Percentiles rank a stretch among this genome's conserved stretches.
Evolutionary conservation across 1,140 invertebrate species (phyloP).

Genomic region (Papilio glaucus): DNA sequence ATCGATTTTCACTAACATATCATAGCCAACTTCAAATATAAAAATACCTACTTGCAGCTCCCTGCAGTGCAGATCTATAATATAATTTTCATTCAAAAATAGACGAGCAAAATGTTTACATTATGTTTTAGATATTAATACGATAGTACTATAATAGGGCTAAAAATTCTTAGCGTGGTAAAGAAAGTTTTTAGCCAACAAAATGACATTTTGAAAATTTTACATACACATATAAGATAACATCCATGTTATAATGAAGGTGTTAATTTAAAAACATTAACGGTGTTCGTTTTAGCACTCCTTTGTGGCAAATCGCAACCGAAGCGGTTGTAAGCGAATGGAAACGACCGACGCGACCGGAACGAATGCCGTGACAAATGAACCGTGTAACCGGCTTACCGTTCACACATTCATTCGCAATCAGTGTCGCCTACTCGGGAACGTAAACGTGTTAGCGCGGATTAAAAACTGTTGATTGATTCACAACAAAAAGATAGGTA

Average conservation of each 20-base stretch:
- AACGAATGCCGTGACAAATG: constrained; percentile 26
- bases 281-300: constrained; percentile 20
- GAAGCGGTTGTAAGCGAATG: neutral
- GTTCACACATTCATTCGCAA: constrained; percentile 25
- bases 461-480: constrained; percentile 19
- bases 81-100: too few species aligned
- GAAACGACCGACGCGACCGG: constrained; percentile 18
- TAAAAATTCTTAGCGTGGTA: too few species aligned
- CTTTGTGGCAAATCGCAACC: constrained; percentile 17
- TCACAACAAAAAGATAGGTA: neutral
- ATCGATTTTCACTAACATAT: neutral
- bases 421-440: neutral
- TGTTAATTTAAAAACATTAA: constrained; percentile 18
- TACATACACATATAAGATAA: neutral
- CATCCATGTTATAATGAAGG: neutral
- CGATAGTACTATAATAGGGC: too few species aligned
- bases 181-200: too few species aligned
- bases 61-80: too few species aligned
- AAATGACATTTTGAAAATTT: too few species aligned
- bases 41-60: too few species aligned
- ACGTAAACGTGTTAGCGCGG: neutral
- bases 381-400: constrained; percentile 21
- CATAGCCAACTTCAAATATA: too few species aligned
- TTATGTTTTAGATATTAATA: too few species aligned
- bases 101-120: too few species aligned